These are phyloP conservation scores for Brachionus calyciflorus DNA, from an alignment of 1,140 invertebrate genomes.

Conservation along the genomic window DNA sequence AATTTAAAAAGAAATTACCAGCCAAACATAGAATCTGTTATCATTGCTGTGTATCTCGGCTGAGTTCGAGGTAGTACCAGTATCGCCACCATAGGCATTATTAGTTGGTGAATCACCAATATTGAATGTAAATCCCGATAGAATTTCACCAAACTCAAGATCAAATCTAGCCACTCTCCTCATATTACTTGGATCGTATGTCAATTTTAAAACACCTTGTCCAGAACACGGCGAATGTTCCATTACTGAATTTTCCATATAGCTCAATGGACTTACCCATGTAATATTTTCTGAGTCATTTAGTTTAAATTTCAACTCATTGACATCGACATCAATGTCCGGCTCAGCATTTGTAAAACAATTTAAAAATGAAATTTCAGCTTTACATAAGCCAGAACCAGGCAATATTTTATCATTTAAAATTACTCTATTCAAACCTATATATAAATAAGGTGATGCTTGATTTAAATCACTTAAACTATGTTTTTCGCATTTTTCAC, in stretches of 20 bases:
- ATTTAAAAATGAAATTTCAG: conserved; percentile 29
- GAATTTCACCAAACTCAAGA: conserved; percentile 15
- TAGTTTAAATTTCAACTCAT: not conserved
- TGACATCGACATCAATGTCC: conserved; percentile 25
- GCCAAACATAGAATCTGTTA: conserved; percentile 44
- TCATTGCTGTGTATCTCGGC: conserved; percentile 45
- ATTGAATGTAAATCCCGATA: conserved; percentile 45
- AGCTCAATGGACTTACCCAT: conserved; percentile 22
- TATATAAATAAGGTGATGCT: conserved; percentile 22
- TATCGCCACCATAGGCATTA: conserved; percentile 45
- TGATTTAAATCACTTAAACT: conserved; percentile 4
- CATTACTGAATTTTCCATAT: conserved; percentile 20
- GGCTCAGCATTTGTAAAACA: not conserved
- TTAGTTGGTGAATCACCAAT: conserved; percentile 46
- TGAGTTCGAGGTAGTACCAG: conserved; percentile 43
- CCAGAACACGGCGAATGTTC: conserved; percentile 5
- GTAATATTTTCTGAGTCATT: conserved; percentile 11
- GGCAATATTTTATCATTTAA: not conserved
- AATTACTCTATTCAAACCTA: conserved; percentile 39
- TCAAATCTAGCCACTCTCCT: conserved; percentile 35
- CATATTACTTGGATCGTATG: not conserved
- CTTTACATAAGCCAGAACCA: conserved; percentile 34
- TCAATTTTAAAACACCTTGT: conserved; percentile 38
- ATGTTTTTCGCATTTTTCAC: conserved; percentile 23
- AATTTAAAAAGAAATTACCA: conserved; percentile 2